These are phyloP conservation scores for Tokudaia tokunoshimensis DNA, from an alignment of 2,797 vertebrate genomes.

Conservation along the genomic window DNA sequence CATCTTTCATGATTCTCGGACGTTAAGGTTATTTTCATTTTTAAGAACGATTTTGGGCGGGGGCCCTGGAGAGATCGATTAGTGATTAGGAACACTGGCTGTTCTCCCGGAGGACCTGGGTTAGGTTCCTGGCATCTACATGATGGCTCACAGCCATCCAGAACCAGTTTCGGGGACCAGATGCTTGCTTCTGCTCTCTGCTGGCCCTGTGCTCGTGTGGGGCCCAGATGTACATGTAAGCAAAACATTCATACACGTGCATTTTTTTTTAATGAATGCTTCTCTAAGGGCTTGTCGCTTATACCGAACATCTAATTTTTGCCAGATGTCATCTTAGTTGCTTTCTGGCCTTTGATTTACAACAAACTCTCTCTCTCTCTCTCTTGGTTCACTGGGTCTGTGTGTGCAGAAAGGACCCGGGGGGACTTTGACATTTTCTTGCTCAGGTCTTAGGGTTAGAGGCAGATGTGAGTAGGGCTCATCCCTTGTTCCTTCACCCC, in stretches of 20 bases:
- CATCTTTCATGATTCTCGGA: neutral
- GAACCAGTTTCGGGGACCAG: neutral
- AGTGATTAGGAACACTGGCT: neutral
- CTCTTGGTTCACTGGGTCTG: neutral
- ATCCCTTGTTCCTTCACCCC: too few relatives aligned
- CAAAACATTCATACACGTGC: neutral
- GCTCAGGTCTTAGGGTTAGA: neutral
- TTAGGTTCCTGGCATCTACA: neutral
- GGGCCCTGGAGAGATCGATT: neutral
- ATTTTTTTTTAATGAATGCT: neutral
- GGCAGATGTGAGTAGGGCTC: neutral
- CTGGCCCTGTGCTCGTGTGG: too few relatives aligned
- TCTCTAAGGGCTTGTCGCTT: neutral
- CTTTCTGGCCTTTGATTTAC: accelerated
- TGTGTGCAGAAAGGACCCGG: accelerated
- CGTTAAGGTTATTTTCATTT: conserved; percentile 9
- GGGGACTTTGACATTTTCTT: neutral
- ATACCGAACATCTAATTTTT: neutral
- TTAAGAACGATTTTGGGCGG: neutral
- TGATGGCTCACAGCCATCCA: neutral
- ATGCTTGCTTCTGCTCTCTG: neutral
- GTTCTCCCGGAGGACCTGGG: neutral
- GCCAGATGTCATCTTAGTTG: neutral
- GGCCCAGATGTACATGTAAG: neutral
- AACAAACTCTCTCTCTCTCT: accelerated